Evolutionary conservation across 2,797 vertebrate genomes (phyloP), one percentile per base, ranked within the genome.

Genomic region (Chaetodon trifasciatus): DNA sequence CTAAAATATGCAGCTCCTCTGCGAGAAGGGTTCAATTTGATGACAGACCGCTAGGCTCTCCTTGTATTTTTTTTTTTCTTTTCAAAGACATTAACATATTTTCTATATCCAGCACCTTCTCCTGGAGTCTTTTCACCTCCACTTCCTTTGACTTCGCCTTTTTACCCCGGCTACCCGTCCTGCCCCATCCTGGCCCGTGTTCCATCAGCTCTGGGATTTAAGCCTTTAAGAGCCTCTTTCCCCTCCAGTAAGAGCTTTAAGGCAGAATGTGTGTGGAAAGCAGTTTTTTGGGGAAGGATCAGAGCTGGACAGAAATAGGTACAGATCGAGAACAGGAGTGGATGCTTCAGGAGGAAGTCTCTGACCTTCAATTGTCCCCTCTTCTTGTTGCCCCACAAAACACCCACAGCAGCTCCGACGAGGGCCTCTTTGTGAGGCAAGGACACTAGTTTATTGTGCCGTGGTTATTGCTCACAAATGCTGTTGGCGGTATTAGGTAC

Each of bases 231-330:
- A 91, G 87, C 86, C 81, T 92, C 91, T 90, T 88, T 81, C 77
- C 73, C 88, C 85, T 88, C 81, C 85, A 90, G 82, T 90, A 87
- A 91, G 88, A 93, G 93, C 91, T 94, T 94, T 92, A 92, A 89
- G 88, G 82, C 84, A 76, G 82, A 92, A 93, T 90, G 87, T 93
- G 93, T 90, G 82, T 66, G 81, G 90, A 89, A 88, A 87, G 93
- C 93, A 89, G 69, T 93, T 93, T 94, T 90, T 86, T 79, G 58
- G 63, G 53, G 37, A 37, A 50, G 82, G 89, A 93, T 92, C 89
- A 92, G 74, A 92, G 88, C 46, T 17, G 62, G 86, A 85, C 81
- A 91, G 88, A 93, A 93, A 92, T 91, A 92, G 90, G 83, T 93
- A 72, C 84, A 76, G 79, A 81, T 66, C 28, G 52, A 72, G 84